Conservation (phyloP, 2,797 vertebrate genomes). For the Phoxinus dragarum region DNA sequence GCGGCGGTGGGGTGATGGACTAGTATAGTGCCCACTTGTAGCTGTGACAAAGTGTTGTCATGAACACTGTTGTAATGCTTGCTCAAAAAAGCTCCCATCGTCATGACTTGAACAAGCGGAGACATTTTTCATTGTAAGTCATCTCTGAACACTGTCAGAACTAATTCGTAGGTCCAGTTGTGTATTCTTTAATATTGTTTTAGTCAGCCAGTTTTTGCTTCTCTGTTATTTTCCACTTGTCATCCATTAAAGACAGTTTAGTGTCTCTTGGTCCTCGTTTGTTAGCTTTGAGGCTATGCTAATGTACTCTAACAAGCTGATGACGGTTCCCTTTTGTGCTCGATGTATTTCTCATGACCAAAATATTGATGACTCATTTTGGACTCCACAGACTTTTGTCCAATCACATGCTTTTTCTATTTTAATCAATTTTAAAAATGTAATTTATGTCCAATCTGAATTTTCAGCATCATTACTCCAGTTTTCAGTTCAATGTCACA, state of each 20-base stretch:
- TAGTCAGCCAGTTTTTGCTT: background rate
- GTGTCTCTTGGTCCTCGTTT: background rate
- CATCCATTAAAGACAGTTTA: background rate
- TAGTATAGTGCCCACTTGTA: conserved; percentile 26
- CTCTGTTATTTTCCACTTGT: background rate
- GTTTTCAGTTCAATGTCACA: too few relatives aligned
- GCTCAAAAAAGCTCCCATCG: conserved; percentile 13
- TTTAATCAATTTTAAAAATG: too few relatives aligned
- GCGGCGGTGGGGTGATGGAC: conserved; percentile 10
- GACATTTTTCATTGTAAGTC: background rate
- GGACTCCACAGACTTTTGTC: background rate
- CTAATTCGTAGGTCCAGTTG: background rate
- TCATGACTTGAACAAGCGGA: background rate
- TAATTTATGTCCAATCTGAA: too few relatives aligned
- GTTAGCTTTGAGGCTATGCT: background rate
- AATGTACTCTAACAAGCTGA: background rate
- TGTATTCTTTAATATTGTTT: background rate
- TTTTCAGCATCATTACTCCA: too few relatives aligned
- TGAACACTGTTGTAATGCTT: conserved; percentile 34
- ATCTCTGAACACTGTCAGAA: background rate
- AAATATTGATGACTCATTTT: background rate
- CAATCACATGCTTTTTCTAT: background rate
- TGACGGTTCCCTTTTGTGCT: background rate
- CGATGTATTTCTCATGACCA: background rate
- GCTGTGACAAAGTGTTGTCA: conserved; percentile 42